Evolutionary conservation across 2,797 vertebrate species (phyloP).

Genomic region (Dipus sagitta): DNA sequence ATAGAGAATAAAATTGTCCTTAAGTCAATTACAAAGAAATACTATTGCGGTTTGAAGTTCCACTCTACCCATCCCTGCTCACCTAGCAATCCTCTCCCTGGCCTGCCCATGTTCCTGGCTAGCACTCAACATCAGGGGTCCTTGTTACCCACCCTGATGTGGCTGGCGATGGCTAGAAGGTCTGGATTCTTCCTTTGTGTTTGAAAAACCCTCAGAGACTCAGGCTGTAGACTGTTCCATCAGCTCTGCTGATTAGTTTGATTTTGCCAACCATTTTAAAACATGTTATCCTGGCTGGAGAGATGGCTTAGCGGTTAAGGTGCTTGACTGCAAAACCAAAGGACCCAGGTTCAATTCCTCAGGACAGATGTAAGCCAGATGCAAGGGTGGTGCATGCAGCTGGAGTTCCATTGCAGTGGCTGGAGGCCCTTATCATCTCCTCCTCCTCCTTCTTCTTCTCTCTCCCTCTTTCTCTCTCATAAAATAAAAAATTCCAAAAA

Average conservation of each 20-base stretch:
- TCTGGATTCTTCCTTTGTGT: neutral
- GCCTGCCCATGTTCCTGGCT: neutral
- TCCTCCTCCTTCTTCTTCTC: too few species aligned
- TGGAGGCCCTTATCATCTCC: too few species aligned
- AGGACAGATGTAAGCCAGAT: too few species aligned
- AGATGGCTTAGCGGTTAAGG: too few species aligned
- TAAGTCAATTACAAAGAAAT: neutral
- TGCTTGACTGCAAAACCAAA: too few species aligned
- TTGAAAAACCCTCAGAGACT: neutral
- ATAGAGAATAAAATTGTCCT: neutral
- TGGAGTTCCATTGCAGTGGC: too few species aligned
- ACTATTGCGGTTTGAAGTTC: neutral
- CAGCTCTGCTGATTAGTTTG: neutral
- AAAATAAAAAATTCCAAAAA: too few species aligned
- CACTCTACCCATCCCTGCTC: neutral
- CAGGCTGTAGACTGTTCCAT: neutral
- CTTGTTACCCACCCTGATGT: neutral
- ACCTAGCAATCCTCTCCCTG: neutral
- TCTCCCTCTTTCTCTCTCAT: too few species aligned
- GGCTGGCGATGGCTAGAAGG: neutral
- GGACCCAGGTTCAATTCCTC: too few species aligned
- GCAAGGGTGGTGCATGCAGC: too few species aligned
- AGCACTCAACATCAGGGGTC: neutral
- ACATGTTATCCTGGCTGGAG: too few species aligned
- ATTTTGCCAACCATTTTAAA: conserved; percentile 10